These are phyloP conservation scores for Sebastes wilsoni DNA, from an alignment of 2,797 vertebrate genomes.

Conservation along the genomic window DNA sequence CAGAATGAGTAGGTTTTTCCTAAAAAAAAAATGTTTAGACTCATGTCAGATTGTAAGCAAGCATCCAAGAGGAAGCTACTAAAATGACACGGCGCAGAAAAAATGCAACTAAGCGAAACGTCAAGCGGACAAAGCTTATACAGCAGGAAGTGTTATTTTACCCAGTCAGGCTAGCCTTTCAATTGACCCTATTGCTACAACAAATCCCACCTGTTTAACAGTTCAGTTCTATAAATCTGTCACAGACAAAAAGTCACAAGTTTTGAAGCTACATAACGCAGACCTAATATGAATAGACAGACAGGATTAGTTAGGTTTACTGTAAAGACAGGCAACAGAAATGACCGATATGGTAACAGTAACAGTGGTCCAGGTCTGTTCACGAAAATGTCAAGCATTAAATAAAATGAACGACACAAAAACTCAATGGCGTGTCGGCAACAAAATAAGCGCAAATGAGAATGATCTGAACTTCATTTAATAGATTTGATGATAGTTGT, in stretches of 20 bases:
- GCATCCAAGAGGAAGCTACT: neutral
- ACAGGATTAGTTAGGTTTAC: neutral
- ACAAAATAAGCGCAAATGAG: neutral
- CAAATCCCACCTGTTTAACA: constrained; percentile 11
- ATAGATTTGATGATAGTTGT: neutral
- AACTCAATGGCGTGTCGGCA: too few relatives aligned
- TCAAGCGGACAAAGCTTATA: neutral
- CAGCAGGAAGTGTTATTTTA: too few relatives aligned
- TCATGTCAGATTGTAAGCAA: neutral
- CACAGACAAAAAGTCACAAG: neutral
- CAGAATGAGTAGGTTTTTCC: neutral
- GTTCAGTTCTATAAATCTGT: constrained; percentile 16
- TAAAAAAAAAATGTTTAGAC: neutral
- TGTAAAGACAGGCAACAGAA: neutral
- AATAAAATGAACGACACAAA: neutral
- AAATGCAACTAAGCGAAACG: neutral
- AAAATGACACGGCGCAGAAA: neutral
- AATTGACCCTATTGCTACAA: neutral
- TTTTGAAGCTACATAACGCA: neutral
- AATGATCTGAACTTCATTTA: neutral
- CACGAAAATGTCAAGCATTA: neutral
- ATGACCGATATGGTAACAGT: neutral
- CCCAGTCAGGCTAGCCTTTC: neutral
- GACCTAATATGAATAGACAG: neutral
- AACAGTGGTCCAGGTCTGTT: neutral